Conservation (phyloP, 2,113 vertebrate genomes). For the Chlamydotis undulata region DNA sequence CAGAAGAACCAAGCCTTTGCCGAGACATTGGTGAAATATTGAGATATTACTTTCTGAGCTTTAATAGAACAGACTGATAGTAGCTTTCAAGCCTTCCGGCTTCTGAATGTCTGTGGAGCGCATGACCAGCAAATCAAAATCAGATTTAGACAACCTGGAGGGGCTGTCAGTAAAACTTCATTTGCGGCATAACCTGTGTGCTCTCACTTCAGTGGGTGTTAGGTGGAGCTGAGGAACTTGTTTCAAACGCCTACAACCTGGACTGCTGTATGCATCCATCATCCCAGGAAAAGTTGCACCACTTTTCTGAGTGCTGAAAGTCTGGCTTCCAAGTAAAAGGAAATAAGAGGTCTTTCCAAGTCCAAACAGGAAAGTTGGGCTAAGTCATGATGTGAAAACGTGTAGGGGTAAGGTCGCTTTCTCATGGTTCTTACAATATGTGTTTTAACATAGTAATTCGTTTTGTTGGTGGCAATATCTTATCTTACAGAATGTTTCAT, state of each 20-base stretch:
- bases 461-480: background rate
- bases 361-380: background rate
- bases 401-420: background rate
- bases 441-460: background rate
- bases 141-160: conserved; percentile 7
- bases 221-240: background rate
- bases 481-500: background rate
- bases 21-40: background rate
- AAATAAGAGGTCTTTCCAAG: background rate
- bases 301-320: background rate
- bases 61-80: conserved; percentile 21
- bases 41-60: background rate
- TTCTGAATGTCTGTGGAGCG: background rate
- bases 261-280: background rate
- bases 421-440: background rate
- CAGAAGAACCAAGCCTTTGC: background rate
- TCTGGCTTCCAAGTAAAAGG: background rate
- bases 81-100: conserved; percentile 11
- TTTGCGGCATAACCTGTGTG: background rate
- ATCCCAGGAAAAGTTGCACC: background rate
- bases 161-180: conserved; percentile 22
- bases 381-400: background rate
- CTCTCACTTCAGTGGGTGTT: background rate
- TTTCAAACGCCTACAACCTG: background rate
- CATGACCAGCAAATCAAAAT: conserved; percentile 27